Base-by-base conservation (phyloP, 2,113 vertebrate species). In the Ictidomys tridecemlineatus region DNA sequence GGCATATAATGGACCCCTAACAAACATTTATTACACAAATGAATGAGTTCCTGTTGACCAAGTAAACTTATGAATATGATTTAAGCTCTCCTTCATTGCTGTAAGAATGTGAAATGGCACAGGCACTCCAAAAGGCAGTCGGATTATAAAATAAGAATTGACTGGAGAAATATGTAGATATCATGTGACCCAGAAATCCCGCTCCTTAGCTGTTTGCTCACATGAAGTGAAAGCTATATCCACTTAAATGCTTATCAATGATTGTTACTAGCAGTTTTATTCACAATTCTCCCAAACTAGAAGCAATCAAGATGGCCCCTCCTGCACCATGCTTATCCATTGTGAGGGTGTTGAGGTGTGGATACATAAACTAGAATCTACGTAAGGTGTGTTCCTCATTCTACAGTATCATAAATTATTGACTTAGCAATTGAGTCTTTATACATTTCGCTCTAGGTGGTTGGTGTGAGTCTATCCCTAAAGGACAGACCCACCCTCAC, bases 1-100 rank as follows among this genome's bases (percentile, higher is more conserved):
- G 65, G 51, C 16, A 88, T 87, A 72, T 78, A 95, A 53, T 70
- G 65, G 92, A 58, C 14, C 22, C 53, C 95, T 30, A 72, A 92
- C 37, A 69, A 88, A 42, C 79, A 82, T 51, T 39, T 93, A 92
- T 53, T 73, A 63, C 37, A 89, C 42, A 93, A 89, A 91, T 70
- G 22, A 61, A 34, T n/a, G 51, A 89, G 34, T 79, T 82, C 20
- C 78, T 79, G 39, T 82, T 89, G 63, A 93, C 63, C 63, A 83
- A 24, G 18, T 69, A 79, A 72, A 79, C 12, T 24, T 51, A 48
- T 34, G 26, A 90, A 17, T 32, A 85, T 11, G 26, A 26, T 42
- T 61, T 39, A 56, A 67, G 34, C 32, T 61, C 45, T 89, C 42
- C 42, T 28, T 79, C 45, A 58, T 12, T 89, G 39, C n/a, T 91